Evolutionary conservation across 2,888 invertebrate species (phyloP).

Genomic region (Allophyes oxyacanthae): DNA sequence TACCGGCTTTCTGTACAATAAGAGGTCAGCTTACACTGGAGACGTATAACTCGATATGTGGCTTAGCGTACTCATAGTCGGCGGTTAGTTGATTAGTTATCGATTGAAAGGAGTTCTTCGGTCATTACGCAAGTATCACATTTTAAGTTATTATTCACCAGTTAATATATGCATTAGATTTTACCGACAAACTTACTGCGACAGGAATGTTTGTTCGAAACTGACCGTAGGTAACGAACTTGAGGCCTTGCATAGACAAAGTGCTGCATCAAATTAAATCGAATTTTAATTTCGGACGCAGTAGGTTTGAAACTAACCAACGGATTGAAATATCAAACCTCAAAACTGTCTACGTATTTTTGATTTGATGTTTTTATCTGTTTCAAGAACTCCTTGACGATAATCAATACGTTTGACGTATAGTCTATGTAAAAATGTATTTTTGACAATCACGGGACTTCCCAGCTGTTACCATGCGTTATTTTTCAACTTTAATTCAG

Average conservation of each 20-base stretch:
- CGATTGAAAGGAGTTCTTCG: constrained; percentile 15
- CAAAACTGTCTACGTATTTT: no score
- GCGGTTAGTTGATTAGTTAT: constrained; percentile 12
- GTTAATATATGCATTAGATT: constrained; percentile 3
- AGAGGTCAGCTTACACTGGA: no score
- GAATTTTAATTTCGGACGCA: not conserved
- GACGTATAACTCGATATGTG: no score
- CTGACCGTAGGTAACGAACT: not conserved
- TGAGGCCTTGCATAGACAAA: not conserved
- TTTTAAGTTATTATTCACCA: constrained; percentile 15
- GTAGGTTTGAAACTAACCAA: not conserved
- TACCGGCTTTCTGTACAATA: no score
- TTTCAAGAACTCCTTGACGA: constrained; percentile 15
- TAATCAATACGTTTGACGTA: constrained; percentile 2
- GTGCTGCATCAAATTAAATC: no score
- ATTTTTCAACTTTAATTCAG: no score
- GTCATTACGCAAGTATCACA: constrained; percentile 19
- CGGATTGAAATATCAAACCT: not conserved
- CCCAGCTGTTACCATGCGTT: no score
- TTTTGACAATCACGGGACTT: constrained; percentile 1
- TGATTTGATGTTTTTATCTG: not conserved
- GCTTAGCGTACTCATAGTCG: constrained; percentile 16
- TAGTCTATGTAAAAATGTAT: not conserved
- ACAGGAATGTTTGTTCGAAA: not conserved
- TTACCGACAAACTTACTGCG: not conserved